Base-by-base conservation (phyloP, 2,113 vertebrate species). In the Gobiocypris rarus region DNA sequence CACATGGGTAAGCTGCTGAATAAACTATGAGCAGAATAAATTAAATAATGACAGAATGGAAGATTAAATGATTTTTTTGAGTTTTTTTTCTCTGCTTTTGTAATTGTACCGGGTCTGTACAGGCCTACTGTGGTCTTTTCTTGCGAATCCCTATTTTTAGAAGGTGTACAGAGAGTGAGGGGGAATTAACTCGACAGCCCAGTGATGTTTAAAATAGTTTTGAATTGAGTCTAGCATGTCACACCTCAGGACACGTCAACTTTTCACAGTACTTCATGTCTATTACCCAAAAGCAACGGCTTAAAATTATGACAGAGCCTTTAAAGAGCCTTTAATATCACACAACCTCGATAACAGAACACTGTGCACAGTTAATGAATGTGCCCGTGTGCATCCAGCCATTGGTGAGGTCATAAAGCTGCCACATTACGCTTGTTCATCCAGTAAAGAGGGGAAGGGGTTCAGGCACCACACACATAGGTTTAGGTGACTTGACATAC, bases 291-390 rank as follows among this genome's bases (percentile, higher is more conserved):
- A 41, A 70, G 19, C 9, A 69, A 69, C 7, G 41, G 69, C 10
- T 45, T 45, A 24, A 71, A 71, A 45, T 50, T 3, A 43, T 63
- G 22, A 43, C 1, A 50, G 43, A 34, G 19, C 24, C n/a, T 59
- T 73, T 28, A 61, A 43, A 14, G 67, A 82, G 38, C 24, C 17
- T 61, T 7, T 59, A 78, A 78, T 73, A 58, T 56, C 54, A 76
- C 74, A 31, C 4, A 78, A 54, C 43, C 48, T 67, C 14, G 75
- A 76, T 28, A 22, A 52, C 58, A 67, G 58, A 76, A 69, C 43
- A 38, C 19, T 70, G 80, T 81, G 79, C 63, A 38, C 45, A 81
- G 63, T 80, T 48, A 80, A 45, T 65, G 77, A 81, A 81, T 45
- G 78, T 70, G 82, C 45, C 13, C 1, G 24, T 65, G 43, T 84